Evolutionary conservation across 2,888 invertebrate genomes (phyloP), one percentile per base, ranked within the genome.

Genomic region (Tryphoninae sp.): DNA sequence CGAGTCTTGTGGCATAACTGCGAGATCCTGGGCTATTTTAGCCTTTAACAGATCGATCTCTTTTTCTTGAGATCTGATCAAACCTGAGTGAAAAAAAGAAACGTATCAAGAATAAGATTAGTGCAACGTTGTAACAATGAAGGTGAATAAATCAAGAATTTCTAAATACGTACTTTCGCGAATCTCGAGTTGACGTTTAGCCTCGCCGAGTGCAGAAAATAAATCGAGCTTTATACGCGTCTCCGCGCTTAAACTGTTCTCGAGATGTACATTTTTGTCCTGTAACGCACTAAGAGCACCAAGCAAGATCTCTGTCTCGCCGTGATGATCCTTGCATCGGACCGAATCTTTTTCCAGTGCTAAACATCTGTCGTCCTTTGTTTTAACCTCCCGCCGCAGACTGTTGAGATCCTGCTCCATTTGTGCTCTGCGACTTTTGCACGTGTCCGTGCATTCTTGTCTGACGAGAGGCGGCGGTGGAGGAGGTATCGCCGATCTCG

Each of bases 191-290:
- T 97, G 96, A 76, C 98, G 94, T 92, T 98, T 98, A 85, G 97
- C 98, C 92, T 98, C 98, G 51, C 98, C 98, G 72, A 99, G 95
- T 85, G 99, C 99, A 85, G 98, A 97, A 93, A 99, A 98, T 90
- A 99, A 95, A 93, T 99, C 99, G 89, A 99, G 95, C 93, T 99
- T 99, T 93, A 99, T 96, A 89, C 98, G 95, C 86, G 98, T 99
- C 94, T 99, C 99, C 65, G 98, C 97, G 84, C 97, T 98, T 86
- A 99, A 94, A 90, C 97, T 97, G 90, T 96, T 96, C 93, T 99
- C 98, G 88, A 99, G 94, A 91, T 98, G 98, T 88, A 95, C 93
- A 91, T 97, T 98, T 91, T 98, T 97, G 91, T 98, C 98, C 92
- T 97, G 96, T 93, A 98, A 94, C 84, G 96, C 95, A 68, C 95